A percentile compares a stretch with the other conserved stretches of the same genome.
Evolutionary conservation across 2,113 vertebrate species (phyloP).

Genomic region (Datnioides undecimradiatus): DNA sequence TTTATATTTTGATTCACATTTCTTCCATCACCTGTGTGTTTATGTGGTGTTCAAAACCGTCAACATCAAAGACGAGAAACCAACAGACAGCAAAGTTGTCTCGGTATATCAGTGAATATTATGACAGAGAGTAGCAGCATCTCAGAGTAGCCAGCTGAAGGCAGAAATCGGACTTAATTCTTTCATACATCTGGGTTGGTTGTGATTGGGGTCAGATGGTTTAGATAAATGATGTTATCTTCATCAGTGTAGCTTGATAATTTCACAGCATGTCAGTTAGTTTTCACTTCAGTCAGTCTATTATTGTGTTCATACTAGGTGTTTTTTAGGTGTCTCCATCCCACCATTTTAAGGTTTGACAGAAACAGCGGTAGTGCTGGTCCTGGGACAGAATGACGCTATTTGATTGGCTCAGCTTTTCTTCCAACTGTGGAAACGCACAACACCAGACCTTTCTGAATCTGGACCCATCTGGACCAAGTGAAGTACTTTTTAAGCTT

Average conservation of each 20-base stretch:
- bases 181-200: neutral
- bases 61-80: slow-evolving; percentile 19
- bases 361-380: neutral
- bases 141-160: slow-evolving; percentile 5
- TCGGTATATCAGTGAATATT: slow-evolving; percentile 10
- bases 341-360: neutral
- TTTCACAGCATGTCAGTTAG: neutral
- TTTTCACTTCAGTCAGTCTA: slow-evolving; percentile 12
- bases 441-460: neutral
- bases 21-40: neutral
- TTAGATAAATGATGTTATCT: neutral
- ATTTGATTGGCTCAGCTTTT: neutral
- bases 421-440: neutral
- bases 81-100: slow-evolving; percentile 5
- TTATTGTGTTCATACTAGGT: neutral
- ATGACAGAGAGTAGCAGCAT: slow-evolving; percentile 3
- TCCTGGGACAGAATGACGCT: neutral
- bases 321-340: neutral
- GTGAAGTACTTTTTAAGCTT: neutral
- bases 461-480: neutral
- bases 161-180: neutral
- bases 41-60: neutral
- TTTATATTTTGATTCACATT: neutral
- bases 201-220: no score
- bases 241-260: neutral